Evolutionary conservation across 2,888 invertebrate species (phyloP), one percentile per base, ranked within the genome.

Genomic region (Caradrina clavipalpis): DNA sequence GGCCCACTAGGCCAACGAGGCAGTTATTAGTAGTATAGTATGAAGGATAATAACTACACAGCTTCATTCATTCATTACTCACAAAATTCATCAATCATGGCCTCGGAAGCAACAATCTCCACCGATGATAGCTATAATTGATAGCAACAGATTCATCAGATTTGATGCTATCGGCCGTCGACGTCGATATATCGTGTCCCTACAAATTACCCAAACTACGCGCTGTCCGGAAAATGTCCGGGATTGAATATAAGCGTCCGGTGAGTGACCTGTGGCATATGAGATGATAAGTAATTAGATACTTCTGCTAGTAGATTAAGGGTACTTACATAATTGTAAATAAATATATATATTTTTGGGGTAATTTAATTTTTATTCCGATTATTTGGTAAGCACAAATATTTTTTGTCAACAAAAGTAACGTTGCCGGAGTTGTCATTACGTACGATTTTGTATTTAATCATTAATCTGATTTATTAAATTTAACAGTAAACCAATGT

Each of bases 101-200:
- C 62, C 35, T 56, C 53, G 62, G 63, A 67, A 78, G 58, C 69
- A 70, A 63, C 66, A 80, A 80, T 66, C 69, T 76, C 62, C 59
- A 54, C 45, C 55, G 56, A 76, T 81, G 78, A 77, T 74, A 69
- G 68, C 31, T 35, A 31, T 79, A 77, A 77, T 79, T 79, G 80
- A 79, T 80, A 69, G 69, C 65, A 66, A 62, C 60, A 73, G 65
- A 76, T 76, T 64, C 57, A 77, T 77, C 76, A 69, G 69, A 61
- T 75, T 66, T 63, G 69, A 79, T 75, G 42, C 17, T 69, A 69
- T 77, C 58, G 21, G 31, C 6, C n/a, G 1, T 63, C 15, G 35
- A 69, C 59, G 55, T 73, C 62, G 8, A 69, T 59, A 19, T 54
- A 60, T 61, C 22, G 39, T 62, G 51, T 49, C 53, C 7, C 55